These are phyloP conservation scores for Camponotus pennsylvanicus DNA, from an alignment of 1,140 invertebrate species.

Conservation along the genomic window DNA sequence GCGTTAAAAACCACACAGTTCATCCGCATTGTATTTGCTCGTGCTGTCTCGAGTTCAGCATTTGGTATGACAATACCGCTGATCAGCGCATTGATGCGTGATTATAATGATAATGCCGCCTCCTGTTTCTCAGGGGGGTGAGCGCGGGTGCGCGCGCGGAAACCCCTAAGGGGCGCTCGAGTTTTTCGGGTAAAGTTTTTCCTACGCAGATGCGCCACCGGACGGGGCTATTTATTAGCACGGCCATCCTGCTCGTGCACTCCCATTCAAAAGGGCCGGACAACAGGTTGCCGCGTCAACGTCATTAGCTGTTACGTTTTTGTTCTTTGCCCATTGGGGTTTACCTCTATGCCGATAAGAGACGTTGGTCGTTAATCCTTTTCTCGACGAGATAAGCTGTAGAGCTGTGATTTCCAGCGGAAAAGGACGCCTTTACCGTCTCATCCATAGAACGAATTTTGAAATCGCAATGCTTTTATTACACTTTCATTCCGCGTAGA, in stretches of 20 bases:
- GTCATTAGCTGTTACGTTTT: conserved; percentile 79
- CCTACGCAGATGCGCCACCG: conserved; percentile 80
- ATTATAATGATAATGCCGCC: conserved; percentile 85
- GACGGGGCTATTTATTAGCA: conserved; percentile 82
- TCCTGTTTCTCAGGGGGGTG: conserved; percentile 71
- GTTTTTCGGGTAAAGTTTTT: conserved; percentile 79
- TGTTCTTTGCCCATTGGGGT: conserved; percentile 59
- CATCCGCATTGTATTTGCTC: conserved; percentile 33
- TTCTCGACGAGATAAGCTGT: conserved; percentile 53
- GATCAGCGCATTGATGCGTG: conserved; percentile 83
- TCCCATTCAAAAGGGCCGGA: conserved; percentile 76
- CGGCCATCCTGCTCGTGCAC: conserved; percentile 71
- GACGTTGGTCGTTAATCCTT: conserved; percentile 59
- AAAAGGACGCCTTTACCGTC: conserved; percentile 27
- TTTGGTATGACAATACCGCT: conserved; percentile 84
- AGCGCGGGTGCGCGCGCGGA: conserved; percentile 69
- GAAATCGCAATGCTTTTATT: conserved; percentile 2
- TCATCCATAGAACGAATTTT: conserved; percentile 32
- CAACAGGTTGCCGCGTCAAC: conserved; percentile 83
- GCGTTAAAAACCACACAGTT: conserved; percentile 27
- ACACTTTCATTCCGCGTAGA: conserved; percentile 18
- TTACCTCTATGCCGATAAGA: conserved; percentile 65
- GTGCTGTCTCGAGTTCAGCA: conserved; percentile 75
- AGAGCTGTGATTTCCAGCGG: conserved; percentile 20
- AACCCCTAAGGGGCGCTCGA: conserved; percentile 77